Conservation (phyloP, 2,113 vertebrate genomes). For the Smithornis capensis region DNA sequence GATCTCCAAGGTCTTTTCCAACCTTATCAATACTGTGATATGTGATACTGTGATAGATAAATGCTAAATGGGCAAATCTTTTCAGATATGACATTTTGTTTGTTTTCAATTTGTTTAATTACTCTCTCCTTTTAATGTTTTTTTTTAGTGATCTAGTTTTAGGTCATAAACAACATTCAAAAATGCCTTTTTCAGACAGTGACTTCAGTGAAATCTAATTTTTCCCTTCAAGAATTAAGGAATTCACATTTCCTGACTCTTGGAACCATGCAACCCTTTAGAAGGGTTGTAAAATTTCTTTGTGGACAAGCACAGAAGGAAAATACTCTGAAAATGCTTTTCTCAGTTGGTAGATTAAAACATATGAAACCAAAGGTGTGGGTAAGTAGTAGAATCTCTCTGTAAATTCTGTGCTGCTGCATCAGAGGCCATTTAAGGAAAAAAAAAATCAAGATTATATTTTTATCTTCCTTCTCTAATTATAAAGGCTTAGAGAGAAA, state of each 20-base stretch:
- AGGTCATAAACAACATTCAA: background rate
- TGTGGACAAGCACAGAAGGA: background rate
- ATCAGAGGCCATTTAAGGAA: background rate
- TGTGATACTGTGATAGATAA: too few relatives aligned
- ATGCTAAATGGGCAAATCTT: background rate
- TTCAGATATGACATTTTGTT: background rate
- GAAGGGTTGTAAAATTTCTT: background rate
- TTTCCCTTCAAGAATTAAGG: background rate
- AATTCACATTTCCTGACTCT: constrained; percentile 3
- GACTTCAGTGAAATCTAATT: background rate
- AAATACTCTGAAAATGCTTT: background rate
- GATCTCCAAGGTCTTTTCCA: too few relatives aligned
- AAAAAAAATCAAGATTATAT: background rate
- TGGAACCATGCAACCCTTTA: background rate
- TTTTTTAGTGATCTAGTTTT: background rate
- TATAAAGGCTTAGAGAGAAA: background rate
- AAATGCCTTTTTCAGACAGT: background rate
- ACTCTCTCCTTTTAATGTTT: background rate
- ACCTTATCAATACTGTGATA: too few relatives aligned
- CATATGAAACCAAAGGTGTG: background rate
- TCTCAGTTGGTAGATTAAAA: background rate
- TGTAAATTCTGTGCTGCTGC: background rate
- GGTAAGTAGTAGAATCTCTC: background rate
- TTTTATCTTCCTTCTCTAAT: background rate
- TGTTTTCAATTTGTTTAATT: background rate